Evolutionary conservation across 2,797 vertebrate genomes (phyloP).

Genomic region (Taeniopygia guttata): DNA sequence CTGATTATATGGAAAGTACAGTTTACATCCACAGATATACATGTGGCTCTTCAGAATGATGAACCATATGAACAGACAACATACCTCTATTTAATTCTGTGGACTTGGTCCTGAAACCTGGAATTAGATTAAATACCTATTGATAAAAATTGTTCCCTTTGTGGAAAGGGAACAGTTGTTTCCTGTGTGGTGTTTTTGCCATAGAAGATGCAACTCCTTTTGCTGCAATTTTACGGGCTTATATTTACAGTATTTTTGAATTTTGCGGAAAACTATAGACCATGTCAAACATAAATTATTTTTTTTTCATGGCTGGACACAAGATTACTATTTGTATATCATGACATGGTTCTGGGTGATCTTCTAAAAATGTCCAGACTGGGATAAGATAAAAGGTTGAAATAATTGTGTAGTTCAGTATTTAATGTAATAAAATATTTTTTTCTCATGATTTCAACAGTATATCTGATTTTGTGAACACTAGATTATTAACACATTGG

Average conservation of each 20-base stretch:
- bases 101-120: neutral
- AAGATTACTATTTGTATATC: neutral
- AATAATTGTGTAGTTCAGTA: neutral
- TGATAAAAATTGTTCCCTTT: neutral
- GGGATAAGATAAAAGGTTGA: neutral
- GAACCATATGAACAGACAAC: neutral
- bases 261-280: neutral
- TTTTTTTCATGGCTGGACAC: neutral
- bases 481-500: neutral
- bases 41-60: neutral
- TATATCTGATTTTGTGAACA: neutral
- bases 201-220: neutral
- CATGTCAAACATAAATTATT: neutral
- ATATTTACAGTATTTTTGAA: neutral
- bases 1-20: neutral
- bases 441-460: neutral
- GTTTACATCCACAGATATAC: neutral
- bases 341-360: neutral
- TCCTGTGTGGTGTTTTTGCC: neutral
- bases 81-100: neutral
- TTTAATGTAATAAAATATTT: conserved; percentile 1
- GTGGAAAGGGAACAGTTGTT: neutral
- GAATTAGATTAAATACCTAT: neutral
- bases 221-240: neutral
- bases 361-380: neutral